Evolutionary conservation across 2,888 invertebrate species (phyloP).

Genomic region (Stomorhina lunata): DNA sequence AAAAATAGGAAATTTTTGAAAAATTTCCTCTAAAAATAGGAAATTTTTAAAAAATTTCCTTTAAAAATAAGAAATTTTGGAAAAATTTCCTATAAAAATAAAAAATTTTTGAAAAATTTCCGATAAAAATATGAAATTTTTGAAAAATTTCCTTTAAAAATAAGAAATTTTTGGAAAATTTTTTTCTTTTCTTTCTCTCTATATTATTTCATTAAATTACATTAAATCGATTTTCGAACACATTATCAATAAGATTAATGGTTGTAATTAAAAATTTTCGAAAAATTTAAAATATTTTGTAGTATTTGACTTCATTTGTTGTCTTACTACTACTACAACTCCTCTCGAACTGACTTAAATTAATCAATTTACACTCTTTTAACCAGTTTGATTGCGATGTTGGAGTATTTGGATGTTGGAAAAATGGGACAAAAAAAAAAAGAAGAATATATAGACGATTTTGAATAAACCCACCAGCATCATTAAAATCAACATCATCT

Average conservation of each 20-base stretch:
- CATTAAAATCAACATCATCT: too few species aligned
- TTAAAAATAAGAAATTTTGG: too few species aligned
- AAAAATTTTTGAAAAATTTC: too few species aligned
- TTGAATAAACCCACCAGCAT: conserved; percentile 2
- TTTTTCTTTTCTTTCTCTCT: neutral
- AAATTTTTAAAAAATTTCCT: too few species aligned
- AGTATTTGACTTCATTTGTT: neutral
- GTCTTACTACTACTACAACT: neutral
- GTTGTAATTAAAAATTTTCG: conserved; percentile 36
- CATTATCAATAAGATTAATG: conserved; percentile 44
- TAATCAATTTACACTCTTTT: conserved; percentile 57
- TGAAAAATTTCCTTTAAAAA: neutral
- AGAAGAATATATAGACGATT: conserved; percentile 15
- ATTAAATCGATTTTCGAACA: conserved; percentile 38
- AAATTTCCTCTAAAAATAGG: too few species aligned
- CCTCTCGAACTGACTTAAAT: conserved; percentile 42
- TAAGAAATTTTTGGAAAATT: neutral
- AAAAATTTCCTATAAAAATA: too few species aligned
- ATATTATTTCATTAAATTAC: conserved; percentile 2
- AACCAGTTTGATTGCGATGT: conserved; percentile 38
- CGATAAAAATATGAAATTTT: too few species aligned
- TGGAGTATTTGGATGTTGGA: too few species aligned
- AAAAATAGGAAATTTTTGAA: too few species aligned
- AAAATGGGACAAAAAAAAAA: neutral
- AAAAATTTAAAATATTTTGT: conserved; percentile 21